A percentile compares a stretch with the other conserved stretches of the same genome.
phyloP scores from a whole-genome alignment of 2,113 vertebrate species.

The Amazona vittata region DNA sequence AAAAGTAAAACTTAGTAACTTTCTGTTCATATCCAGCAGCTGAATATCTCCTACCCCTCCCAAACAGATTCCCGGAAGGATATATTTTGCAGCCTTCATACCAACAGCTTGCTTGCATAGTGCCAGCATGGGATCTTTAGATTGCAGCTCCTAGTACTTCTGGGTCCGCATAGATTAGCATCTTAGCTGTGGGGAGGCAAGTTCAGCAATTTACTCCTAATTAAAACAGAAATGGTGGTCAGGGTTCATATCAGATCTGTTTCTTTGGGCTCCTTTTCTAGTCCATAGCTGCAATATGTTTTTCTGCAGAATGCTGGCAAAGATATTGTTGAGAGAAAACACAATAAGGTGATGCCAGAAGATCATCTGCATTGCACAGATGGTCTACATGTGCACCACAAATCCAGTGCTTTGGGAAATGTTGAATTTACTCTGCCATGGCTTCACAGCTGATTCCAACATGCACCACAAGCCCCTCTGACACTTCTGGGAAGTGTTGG shows the following conservation, averaged over 20 bases:
- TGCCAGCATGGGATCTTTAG: neutral
- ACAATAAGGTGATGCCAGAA: neutral
- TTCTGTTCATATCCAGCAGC: neutral
- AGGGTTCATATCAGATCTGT: neutral
- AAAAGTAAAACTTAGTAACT: neutral
- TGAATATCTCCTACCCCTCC: neutral
- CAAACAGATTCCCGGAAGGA: neutral
- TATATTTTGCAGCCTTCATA: neutral
- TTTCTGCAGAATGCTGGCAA: neutral
- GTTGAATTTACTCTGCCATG: neutral
- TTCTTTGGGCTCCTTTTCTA: neutral
- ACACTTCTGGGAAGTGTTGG: neutral
- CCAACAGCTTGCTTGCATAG: neutral
- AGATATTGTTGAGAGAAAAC: neutral
- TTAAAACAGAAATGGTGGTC: neutral
- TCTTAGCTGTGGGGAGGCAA: neutral
- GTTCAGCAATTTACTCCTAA: neutral
- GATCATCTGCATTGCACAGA: neutral
- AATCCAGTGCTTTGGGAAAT: neutral
- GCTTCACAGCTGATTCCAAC: constrained; percentile 15
- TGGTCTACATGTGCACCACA: neutral
- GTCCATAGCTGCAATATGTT: neutral
- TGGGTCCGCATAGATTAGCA: neutral
- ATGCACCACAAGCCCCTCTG: neutral
- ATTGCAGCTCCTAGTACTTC: neutral